Percentiles rank a stretch among this genome's conserved stretches.
Evolutionary conservation across 2,797 vertebrate species (phyloP).

Genomic region (Mionectes olivaceus): DNA sequence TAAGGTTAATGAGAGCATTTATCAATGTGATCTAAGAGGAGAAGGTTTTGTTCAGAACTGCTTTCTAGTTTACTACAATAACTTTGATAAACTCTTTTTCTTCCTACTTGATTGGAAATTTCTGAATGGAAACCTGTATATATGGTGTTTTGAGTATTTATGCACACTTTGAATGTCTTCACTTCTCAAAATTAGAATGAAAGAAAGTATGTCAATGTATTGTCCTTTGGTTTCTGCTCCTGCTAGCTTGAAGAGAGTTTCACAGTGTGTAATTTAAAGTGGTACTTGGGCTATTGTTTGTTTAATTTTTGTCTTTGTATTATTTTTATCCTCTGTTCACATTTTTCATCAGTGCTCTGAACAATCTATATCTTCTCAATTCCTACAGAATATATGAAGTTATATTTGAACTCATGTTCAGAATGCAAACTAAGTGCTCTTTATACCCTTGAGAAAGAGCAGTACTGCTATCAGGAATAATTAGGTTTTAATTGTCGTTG

Average conservation of each 20-base stretch:
- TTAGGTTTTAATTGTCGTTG: conserved; percentile 31
- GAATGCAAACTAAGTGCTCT: background rate
- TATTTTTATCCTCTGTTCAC: background rate
- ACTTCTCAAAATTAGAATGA: background rate
- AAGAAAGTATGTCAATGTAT: background rate
- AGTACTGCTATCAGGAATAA: conserved; percentile 9
- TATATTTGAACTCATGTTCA: conserved; percentile 7
- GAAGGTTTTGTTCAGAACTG: background rate
- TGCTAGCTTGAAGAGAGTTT: background rate
- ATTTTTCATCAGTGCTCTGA: background rate
- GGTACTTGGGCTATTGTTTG: background rate
- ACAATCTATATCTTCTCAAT: background rate
- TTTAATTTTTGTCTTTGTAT: background rate
- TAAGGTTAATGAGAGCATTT: conserved; percentile 14
- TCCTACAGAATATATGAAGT: background rate
- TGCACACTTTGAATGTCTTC: background rate
- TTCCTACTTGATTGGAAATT: background rate
- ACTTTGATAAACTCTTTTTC: background rate
- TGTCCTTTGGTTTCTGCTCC: background rate
- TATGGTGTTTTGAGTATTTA: background rate
- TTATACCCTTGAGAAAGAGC: conserved; percentile 6
- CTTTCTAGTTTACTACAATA: background rate
- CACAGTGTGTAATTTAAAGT: background rate
- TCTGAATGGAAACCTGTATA: background rate
- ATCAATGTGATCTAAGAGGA: background rate